Evolutionary conservation across 1,140 invertebrate species (phyloP).

Genomic region (Leptopilina clavipes): DNA sequence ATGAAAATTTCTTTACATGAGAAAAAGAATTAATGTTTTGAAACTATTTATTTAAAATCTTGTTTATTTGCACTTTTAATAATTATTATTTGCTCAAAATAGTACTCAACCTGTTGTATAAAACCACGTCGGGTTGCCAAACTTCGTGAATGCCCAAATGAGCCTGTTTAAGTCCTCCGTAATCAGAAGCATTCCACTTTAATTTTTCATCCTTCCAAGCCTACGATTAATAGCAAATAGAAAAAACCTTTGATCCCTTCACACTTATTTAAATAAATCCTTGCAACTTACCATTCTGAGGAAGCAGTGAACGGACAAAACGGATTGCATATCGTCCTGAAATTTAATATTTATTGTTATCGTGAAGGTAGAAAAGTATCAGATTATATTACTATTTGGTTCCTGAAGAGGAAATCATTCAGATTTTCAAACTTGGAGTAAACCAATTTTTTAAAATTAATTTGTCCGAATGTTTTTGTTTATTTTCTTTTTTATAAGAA

Average conservation of each 20-base stretch:
- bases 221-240: constrained; percentile 73
- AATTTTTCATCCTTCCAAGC: constrained; percentile 80
- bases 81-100: constrained; percentile 36
- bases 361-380: too few relatives aligned
- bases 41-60: too few relatives aligned
- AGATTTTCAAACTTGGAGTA: too few relatives aligned
- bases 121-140: constrained; percentile 81
- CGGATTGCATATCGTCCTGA: constrained; percentile 77
- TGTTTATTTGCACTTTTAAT: too few relatives aligned
- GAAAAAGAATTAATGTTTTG: too few relatives aligned
- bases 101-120: constrained; percentile 78
- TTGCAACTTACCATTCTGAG: constrained; percentile 75
- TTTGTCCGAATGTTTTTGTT: too few relatives aligned
- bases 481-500: not conserved
- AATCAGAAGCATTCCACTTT: constrained; percentile 78
- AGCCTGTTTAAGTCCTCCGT: constrained; percentile 76
- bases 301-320: constrained; percentile 77
- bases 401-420: too few relatives aligned
- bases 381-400: too few relatives aligned
- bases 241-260: not conserved
- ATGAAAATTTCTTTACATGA: constrained; percentile 7
- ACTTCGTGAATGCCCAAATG: constrained; percentile 79
- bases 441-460: too few relatives aligned
- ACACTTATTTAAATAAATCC: not conserved
- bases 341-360: constrained; percentile 44